Evolutionary conservation across 2,113 vertebrate genomes (phyloP), one percentile per base, ranked within the genome.

Genomic region (Penelope pileata): DNA sequence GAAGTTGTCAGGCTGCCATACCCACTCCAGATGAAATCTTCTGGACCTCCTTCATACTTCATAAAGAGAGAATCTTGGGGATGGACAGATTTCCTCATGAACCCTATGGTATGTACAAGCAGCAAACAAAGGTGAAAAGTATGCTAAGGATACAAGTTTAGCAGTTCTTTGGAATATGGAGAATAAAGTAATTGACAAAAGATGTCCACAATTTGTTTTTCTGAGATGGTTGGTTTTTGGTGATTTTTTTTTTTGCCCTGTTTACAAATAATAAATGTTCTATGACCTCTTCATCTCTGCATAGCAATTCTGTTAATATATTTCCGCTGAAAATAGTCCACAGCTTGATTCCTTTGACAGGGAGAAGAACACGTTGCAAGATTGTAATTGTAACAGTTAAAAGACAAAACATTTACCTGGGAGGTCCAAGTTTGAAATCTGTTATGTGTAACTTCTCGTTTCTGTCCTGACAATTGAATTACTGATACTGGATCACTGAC

Each of bases 1-100:
- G 99, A 99, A 97, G 99, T 99, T 12, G 97, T 99, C 76, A 98
- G 99, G 78, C 98, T 99, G 92, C 98, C 99, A 0, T 99, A 99
- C 73, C 99, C 99, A 38, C 99, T 99, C 30, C 99, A 99, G 86
- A 97, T 99, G 97, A 98, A 99, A 91, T 98, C 99, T 50, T 97
- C 93, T 56, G 99, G 99, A 18, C 98, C 98, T 77, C 99, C 99
- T 91, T 98, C 97, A 24, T 99, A 99, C 93, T 99, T 99, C 66
- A 98, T 99, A 98, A 99, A 99, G 97, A 98, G 99, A 91, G 99
- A 99, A 93, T 99, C 99, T 22, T 99, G 99, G 99, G 99, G 99
- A 36, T 99, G 99, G 99, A 99, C 99, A 59, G 99, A 99, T 96
- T 99, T 99, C 95, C 98, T 99, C 36, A 99, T 99, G 99, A 99